These are phyloP conservation scores for Sisyra terminalis DNA, from an alignment of 2,888 invertebrate genomes.

Conservation along the genomic window DNA sequence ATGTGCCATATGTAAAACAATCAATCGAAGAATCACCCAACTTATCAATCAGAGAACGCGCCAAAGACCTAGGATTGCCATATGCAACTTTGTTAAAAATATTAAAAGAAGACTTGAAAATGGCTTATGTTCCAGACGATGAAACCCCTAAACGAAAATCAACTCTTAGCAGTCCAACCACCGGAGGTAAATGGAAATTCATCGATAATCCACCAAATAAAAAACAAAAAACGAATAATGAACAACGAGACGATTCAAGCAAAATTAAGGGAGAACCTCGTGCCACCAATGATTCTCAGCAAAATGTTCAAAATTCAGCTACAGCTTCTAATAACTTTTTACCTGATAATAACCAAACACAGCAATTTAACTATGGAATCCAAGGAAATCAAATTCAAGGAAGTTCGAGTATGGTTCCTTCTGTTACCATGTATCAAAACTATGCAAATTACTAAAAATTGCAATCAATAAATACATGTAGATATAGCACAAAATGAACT, in stretches of 20 bases:
- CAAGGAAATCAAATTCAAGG: slow-evolving; percentile 1
- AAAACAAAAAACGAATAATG: slow-evolving; percentile 2
- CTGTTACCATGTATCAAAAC: background rate
- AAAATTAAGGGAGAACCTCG: background rate
- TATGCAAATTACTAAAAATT: slow-evolving; percentile 1
- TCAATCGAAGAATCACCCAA: slow-evolving; percentile 19
- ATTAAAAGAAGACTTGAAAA: slow-evolving; percentile 16
- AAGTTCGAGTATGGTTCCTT: background rate
- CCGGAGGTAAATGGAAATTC: slow-evolving; percentile 7
- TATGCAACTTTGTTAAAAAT: slow-evolving; percentile 22
- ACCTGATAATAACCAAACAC: too few relatives aligned
- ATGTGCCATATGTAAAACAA: slow-evolving; percentile 18
- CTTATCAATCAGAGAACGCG: slow-evolving; percentile 23
- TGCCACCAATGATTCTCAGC: background rate
- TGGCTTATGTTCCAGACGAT: slow-evolving; percentile 6
- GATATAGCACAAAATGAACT: too few relatives aligned
- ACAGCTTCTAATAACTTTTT: background rate
- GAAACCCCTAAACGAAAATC: slow-evolving; percentile 4
- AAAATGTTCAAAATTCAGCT: background rate
- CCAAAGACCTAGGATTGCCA: slow-evolving; percentile 19
- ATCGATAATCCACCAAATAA: slow-evolving; percentile 2
- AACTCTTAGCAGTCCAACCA: slow-evolving; percentile 1
- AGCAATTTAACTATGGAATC: background rate
- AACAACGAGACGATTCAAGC: background rate
- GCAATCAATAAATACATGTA: too few relatives aligned